Evolutionary conservation across 2,888 invertebrate species (phyloP).

Genomic region (Phaedon cochleariae): DNA sequence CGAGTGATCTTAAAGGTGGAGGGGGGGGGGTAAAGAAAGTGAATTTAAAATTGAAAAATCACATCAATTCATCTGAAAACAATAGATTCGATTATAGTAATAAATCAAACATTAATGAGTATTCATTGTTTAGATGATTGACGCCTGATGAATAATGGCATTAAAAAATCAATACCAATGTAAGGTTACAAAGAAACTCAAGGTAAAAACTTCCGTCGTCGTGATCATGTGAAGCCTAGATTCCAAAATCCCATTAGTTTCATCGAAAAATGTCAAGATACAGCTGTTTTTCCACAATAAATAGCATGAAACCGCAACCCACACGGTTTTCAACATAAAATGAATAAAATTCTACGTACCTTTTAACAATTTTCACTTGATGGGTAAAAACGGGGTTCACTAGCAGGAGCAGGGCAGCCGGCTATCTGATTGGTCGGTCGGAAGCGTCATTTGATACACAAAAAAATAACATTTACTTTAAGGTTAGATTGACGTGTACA

Average conservation of each 20-base stretch:
- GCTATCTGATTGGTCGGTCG: constrained; percentile 58
- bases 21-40: constrained; percentile 49
- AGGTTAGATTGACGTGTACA: constrained; percentile 51
- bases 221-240: constrained; percentile 38
- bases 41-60: constrained; percentile 53
- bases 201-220: constrained; percentile 48
- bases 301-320: constrained; percentile 54
- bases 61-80: constrained; percentile 42
- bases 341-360: constrained; percentile 64
- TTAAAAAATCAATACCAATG: constrained; percentile 60
- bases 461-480: constrained; percentile 61
- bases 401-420: constrained; percentile 60
- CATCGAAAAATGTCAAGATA: constrained; percentile 48
- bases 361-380: constrained; percentile 63
- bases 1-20: constrained; percentile 43
- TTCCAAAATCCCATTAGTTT: constrained; percentile 44
- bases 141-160: constrained; percentile 38
- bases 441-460: constrained; percentile 63
- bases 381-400: constrained; percentile 63
- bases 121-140: constrained; percentile 41
- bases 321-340: constrained; percentile 62
- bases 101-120: constrained; percentile 35
- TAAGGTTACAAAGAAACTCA: constrained; percentile 59
- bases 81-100: constrained; percentile 34
- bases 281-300: constrained; percentile 46